These are phyloP conservation scores for Pseudomyrmex concolor DNA, from an alignment of 1,140 invertebrate species.

Conservation along the genomic window DNA sequence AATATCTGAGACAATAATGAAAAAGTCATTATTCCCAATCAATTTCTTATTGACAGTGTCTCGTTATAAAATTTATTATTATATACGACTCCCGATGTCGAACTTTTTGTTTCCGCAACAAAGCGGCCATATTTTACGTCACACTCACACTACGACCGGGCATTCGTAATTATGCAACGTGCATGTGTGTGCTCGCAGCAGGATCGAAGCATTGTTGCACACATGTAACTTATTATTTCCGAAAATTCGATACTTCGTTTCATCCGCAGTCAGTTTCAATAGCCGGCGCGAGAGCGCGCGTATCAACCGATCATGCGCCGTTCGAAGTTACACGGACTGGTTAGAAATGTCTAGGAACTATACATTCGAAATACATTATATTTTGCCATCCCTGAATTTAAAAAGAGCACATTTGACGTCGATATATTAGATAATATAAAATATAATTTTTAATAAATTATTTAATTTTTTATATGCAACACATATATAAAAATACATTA, in stretches of 20 bases:
- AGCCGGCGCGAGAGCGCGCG: constrained; percentile 47
- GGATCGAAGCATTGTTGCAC: constrained; percentile 52
- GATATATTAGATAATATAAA: background rate
- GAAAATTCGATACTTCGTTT: constrained; percentile 57
- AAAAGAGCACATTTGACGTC: background rate
- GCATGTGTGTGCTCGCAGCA: constrained; percentile 36
- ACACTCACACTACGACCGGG: constrained; percentile 19
- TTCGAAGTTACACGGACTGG: background rate
- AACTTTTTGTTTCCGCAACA: constrained; percentile 3
- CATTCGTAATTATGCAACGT: constrained; percentile 54
- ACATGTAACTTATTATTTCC: constrained; percentile 57
- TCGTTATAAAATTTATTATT: constrained; percentile 2
- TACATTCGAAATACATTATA: background rate
- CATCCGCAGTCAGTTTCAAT: constrained; percentile 44
- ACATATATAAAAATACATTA: background rate
- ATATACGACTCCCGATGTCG: background rate
- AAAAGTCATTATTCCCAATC: constrained; percentile 2
- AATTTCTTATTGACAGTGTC: background rate
- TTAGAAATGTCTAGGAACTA: constrained; percentile 15
- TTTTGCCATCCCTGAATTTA: constrained; percentile 10
- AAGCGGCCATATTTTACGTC: constrained; percentile 44
- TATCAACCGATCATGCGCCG: constrained; percentile 19
- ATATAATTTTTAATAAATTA: background rate
- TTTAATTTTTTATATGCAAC: background rate
- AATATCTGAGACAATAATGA: no score